Base-by-base conservation (phyloP, 2,888 invertebrate species). In the Agrotis puta region DNA sequence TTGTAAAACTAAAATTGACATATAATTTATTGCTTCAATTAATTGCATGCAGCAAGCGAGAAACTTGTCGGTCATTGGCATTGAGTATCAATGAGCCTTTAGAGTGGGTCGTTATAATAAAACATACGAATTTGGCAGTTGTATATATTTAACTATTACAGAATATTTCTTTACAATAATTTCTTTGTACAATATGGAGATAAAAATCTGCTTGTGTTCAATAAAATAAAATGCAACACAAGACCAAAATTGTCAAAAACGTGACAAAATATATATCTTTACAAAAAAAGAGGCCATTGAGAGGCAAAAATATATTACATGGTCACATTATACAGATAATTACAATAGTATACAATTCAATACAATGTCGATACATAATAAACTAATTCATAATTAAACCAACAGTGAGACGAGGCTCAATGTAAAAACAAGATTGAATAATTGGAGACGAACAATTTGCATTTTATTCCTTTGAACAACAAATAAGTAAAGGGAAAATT, bases 191-290 rank as follows among this genome's bases (percentile, higher is more conserved):
- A 94, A 91, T 88, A 91, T 89, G 90, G 91, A 88, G 88, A 91
- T 91, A 91, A 90, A 92, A 92, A 92, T 89, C 89, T 80, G 89
- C 89, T 91, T 86, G 90, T 91, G 92, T 94, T 93, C 93, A 94
- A 93, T 90, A 93, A 93, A 95, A 94, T 94, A 95, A 95, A 95
- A 94, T 94, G 94, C 93, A 94, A 93, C 90, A 90, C 87, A 92
- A 91, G 80, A 70, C 62, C 88, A 91, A 90, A 91, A 70, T 87
- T 89, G 88, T 92, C 91, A 88, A 91, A 91, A 92, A 86, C 56
- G 83, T 87, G 90, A 91, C 89, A 89, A 92, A 90, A 91, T 84
- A 91, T 84, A 88, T 81, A 82, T 77, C 63, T 87, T 85, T 88
- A 84, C 89, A 91, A 85, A 90, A 64, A 90, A 89, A 89, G 80